Base-by-base conservation (phyloP, 2,113 vertebrate species). In the Solea senegalensis region DNA sequence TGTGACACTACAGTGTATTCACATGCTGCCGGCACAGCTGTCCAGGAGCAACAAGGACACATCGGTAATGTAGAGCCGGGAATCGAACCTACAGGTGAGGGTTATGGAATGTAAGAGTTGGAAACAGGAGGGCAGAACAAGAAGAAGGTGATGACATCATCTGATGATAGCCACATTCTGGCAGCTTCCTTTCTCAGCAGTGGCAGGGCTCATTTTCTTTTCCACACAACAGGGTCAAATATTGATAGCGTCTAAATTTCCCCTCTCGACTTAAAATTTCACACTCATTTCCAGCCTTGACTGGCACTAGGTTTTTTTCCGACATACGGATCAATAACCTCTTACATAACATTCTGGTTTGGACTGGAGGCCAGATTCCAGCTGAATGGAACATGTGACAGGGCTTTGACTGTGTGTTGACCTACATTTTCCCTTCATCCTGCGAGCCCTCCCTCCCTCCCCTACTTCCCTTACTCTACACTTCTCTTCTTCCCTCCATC, bases 341-440 rank as follows among this genome's bases (percentile, higher is more conserved):
- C 81, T 94, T 94, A 90, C 81, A 65, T 93, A 93, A 93, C 80
- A 50, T 84, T 88, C 83, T 72, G 76, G 87, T 88, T 89, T 87
- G 85, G 86, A 84, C 92, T 90, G 74, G 88, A 93, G 89, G 90
- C 85, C 64, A 85, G 90, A 92, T 91, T 90, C 88, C 90, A 93
- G 89, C 88, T 89, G 84, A 88, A 86, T 85, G 83, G 88, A 90
- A 90, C 90, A 92, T 90, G 89, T 92, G 92, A 94, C 80, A 71
- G 61, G 83, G 78, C 80, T 91, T 85, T 87, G 87, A 85, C 76
- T 85, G 81, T 72, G 78, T 76, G 78, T 76, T 93, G 91, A 93
- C 88, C 90, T 86, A 92, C 86, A 91, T 92, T 92, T 89, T 84
- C 77, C 73, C 74, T 82, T 81, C 69, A 83, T 79, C 55, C 45